Base-by-base conservation (phyloP, 1,140 invertebrate species). In the Cydia pomonella region DNA sequence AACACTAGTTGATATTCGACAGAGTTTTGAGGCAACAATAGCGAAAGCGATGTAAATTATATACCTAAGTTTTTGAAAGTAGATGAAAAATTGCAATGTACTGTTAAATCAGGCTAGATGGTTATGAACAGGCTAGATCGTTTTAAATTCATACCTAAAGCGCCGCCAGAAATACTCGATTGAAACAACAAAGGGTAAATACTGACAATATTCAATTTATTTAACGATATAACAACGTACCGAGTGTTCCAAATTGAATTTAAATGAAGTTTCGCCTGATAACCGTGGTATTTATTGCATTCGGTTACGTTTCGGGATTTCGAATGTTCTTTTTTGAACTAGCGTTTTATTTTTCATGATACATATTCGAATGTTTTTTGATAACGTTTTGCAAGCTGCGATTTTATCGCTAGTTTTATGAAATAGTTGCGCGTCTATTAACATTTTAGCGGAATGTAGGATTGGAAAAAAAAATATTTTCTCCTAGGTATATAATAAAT, bases 251-350 rank as follows among this genome's bases (percentile, higher is more conserved):
- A 69, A 69, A 69, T 69, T 69, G 64, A 69, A 69, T 69, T 69
- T 69, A 69, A 69, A 69, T 69, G 64, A 69, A 69, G 64, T 69
- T 69, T 69, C 64, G 64, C 64, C 64, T 69, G 64, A 69, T 33
- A 69, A 33, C 64, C 27, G 64, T 33, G 27, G 64, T 69, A 69
- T 69, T 69, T 69, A 69, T 69, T 69, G 64, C 64, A 18, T 69
- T 59, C 53, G 53, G 53, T 59, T 23, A 59, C 27, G 64, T 69
- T 69, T 69, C 18, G 13, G 21, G 13, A 33, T 69, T 69, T 69
- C 23, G 29, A 33, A 69, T 69, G 64, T 10, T 69, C 27, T 69
- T 69, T 69, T 69, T 33, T 13, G 25, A 16, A 29, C 16, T 38
- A 69, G 18, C 53, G 53, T 59, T 23, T 47, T n/a, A n/a, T 47